Evolutionary conservation across 2,113 vertebrate species (phyloP).

Genomic region (Hiodon tergisus): DNA sequence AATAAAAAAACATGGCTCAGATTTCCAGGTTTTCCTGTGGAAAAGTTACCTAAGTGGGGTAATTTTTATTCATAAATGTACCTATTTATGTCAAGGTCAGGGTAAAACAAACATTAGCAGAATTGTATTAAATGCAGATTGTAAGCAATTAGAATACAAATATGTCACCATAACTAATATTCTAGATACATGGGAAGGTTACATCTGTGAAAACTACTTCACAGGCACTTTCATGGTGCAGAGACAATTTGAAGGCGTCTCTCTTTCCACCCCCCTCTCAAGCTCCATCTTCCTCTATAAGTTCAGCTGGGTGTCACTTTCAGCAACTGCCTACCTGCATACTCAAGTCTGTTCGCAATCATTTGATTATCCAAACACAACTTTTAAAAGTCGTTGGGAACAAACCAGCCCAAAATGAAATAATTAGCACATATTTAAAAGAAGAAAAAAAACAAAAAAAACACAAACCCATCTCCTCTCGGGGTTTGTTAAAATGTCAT

Average conservation of each 20-base stretch:
- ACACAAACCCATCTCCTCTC: slow-evolving; percentile 2
- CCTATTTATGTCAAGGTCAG: slow-evolving; percentile 16
- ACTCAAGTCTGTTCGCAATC: neutral
- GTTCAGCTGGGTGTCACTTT: neutral
- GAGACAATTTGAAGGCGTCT: neutral
- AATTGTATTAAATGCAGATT: slow-evolving; percentile 14
- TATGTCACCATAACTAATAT: neutral
- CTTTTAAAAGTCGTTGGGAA: slow-evolving; percentile 14
- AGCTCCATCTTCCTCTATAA: neutral
- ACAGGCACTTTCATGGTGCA: neutral
- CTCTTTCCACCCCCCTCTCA: neutral
- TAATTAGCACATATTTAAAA: slow-evolving; percentile 29
- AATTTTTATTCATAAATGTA: slow-evolving; percentile 6
- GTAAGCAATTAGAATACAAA: slow-evolving; percentile 13
- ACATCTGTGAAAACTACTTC: neutral
- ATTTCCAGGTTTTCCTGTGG: neutral
- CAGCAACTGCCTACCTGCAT: neutral
- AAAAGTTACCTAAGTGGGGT: neutral
- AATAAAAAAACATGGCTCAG: neutral
- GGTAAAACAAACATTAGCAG: slow-evolving; percentile 7
- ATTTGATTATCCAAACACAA: slow-evolving; percentile 4
- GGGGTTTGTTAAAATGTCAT: slow-evolving; percentile 26
- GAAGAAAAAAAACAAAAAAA: neutral
- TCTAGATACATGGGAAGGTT: neutral
- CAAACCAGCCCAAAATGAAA: slow-evolving; percentile 22